Percentiles rank a stretch among this genome's conserved stretches.
Evolutionary conservation across 2,113 vertebrate genomes (phyloP).

Genomic region (Bos javanicus): DNA sequence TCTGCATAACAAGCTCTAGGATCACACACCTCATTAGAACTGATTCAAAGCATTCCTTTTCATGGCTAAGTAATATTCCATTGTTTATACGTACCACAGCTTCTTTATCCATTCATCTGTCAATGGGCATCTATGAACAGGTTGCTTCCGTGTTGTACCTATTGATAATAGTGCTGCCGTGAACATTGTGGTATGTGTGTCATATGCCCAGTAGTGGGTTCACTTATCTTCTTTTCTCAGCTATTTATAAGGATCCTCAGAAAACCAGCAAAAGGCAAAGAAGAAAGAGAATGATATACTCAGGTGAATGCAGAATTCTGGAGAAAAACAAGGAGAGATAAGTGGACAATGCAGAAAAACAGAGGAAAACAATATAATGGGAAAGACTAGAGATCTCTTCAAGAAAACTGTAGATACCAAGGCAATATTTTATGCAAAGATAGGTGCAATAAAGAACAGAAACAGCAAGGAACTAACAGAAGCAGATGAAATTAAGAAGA

Average conservation of each 20-base stretch:
- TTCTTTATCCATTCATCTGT: background rate
- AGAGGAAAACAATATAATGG: background rate
- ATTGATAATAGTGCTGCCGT: background rate
- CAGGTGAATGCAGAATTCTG: background rate
- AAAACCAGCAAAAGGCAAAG: background rate
- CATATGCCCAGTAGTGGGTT: background rate
- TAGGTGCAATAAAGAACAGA: background rate
- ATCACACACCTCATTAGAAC: background rate
- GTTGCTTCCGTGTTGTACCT: background rate
- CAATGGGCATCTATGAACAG: background rate
- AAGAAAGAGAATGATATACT: background rate
- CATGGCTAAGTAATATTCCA: background rate
- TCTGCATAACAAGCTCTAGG: background rate
- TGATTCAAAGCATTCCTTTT: background rate
- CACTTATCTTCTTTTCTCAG: background rate
- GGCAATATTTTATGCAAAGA: background rate
- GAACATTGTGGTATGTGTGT: background rate
- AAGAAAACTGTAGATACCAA: background rate
- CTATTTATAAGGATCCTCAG: background rate
- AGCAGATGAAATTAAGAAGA: background rate
- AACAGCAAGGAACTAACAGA: background rate
- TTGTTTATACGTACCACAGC: background rate
- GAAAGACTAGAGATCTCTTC: background rate
- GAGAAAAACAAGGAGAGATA: background rate
- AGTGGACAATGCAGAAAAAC: background rate